Evolutionary conservation across 2,888 invertebrate species (phyloP).

Genomic region (Stenchaetothrips biformis): DNA sequence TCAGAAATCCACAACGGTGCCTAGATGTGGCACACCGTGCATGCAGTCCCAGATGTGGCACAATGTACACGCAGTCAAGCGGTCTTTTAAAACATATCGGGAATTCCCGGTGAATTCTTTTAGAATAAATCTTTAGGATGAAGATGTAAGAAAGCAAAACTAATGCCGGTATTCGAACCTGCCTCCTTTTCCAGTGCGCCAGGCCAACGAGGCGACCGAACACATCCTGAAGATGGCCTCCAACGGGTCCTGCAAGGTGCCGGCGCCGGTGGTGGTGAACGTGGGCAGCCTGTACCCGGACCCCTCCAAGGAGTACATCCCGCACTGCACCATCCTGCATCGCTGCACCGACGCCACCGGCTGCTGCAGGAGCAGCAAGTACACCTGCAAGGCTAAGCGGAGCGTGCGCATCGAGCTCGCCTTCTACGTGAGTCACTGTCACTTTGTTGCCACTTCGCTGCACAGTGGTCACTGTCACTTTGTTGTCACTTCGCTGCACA

Average conservation of each 20-base stretch:
- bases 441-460: not conserved
- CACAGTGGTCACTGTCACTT: not conserved
- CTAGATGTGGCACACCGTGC: no score
- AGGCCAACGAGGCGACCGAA: conserved; percentile 38
- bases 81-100: no score
- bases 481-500: not conserved
- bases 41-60: no score
- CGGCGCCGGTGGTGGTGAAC: conserved; percentile 69
- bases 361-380: conserved; percentile 68
- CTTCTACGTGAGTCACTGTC: conserved; percentile 68
- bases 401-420: conserved; percentile 58
- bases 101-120: no score
- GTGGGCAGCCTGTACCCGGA: conserved; percentile 68
- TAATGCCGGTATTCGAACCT: not conserved
- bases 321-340: conserved; percentile 79
- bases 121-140: no score
- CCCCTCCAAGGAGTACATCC: conserved; percentile 68
- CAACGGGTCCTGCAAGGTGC: conserved; percentile 61
- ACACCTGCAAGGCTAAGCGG: conserved; percentile 71
- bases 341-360: conserved; percentile 84
- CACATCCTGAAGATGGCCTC: conserved; percentile 47
- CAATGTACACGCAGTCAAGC: no score
- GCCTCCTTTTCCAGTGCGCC: not conserved
- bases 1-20: no score
- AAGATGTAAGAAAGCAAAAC: not conserved